Conservation (phyloP, 2,888 invertebrate species). For the Nasonia oneida region DNA sequence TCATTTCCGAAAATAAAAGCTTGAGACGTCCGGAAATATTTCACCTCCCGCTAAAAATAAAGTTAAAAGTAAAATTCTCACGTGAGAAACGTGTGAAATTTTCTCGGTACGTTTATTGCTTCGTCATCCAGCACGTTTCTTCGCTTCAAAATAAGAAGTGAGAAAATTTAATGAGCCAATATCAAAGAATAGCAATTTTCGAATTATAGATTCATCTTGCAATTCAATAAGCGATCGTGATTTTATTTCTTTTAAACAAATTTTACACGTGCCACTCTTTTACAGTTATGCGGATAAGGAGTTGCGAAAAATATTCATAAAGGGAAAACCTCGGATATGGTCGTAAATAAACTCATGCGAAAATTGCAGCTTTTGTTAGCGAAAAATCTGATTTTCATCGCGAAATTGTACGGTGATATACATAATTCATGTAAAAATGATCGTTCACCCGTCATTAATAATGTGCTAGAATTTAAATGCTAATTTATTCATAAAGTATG, state of each 20-base stretch:
- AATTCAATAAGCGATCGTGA: neutral
- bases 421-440: constrained; percentile 42
- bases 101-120: constrained; percentile 23
- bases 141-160: constrained; percentile 23
- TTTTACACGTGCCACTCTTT: neutral
- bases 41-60: constrained; percentile 18
- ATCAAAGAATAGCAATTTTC: constrained; percentile 3
- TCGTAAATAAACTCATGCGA: neutral
- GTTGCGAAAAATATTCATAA: neutral
- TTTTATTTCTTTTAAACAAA: neutral
- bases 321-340: neutral
- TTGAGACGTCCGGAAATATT: constrained; percentile 6
- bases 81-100: constrained; percentile 8
- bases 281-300: neutral
- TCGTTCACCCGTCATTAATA: constrained; percentile 34
- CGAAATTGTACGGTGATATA: neutral
- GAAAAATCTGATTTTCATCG: neutral
- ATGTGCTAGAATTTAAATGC: constrained; percentile 18
- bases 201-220: neutral
- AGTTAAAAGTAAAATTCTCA: constrained; percentile 40
- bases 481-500: constrained; percentile 39
- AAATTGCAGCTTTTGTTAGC: neutral
- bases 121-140: neutral
- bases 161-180: constrained; percentile 34
- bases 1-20: constrained; percentile 18